Conservation (phyloP, 2,113 vertebrate species). For the Chaetodon trifascialis region DNA sequence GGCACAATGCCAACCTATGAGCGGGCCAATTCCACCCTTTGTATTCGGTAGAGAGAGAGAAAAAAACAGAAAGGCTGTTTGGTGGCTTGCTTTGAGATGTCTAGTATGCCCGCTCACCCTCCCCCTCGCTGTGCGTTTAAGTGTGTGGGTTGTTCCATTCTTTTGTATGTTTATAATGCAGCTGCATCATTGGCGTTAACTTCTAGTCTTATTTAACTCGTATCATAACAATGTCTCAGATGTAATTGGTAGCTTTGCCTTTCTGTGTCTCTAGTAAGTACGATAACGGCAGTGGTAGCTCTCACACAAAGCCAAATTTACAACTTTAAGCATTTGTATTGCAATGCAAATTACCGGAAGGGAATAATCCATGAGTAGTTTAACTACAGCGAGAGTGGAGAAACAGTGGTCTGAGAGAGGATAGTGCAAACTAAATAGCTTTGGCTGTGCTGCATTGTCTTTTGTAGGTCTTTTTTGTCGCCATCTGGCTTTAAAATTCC, state of each 20-base stretch:
- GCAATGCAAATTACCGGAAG: slow-evolving; percentile 2
- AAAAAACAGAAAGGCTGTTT: slow-evolving; percentile 25
- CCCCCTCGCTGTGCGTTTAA: slow-evolving; percentile 11
- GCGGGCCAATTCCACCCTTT: slow-evolving; percentile 59
- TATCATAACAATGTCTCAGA: slow-evolving; percentile 16
- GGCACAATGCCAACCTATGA: slow-evolving; percentile 63
- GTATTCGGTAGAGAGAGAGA: slow-evolving; percentile 29
- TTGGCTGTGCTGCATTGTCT: neutral
- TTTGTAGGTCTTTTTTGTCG: slow-evolving; percentile 1
- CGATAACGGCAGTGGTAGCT: neutral
- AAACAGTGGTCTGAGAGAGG: slow-evolving; percentile 1
- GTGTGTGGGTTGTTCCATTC: slow-evolving; percentile 20
- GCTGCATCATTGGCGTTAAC: neutral
- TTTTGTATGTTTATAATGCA: slow-evolving; percentile 21
- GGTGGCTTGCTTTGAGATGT: slow-evolving; percentile 48
- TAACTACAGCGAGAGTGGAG: neutral
- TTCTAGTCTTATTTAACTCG: slow-evolving; percentile 18
- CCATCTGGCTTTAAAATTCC: slow-evolving; percentile 7
- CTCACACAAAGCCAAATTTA: slow-evolving; percentile 22
- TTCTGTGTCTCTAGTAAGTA: slow-evolving; percentile 18
- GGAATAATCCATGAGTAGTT: slow-evolving; percentile 18
- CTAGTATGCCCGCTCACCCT: slow-evolving; percentile 20
- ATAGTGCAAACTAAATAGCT: neutral
- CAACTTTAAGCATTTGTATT: slow-evolving; percentile 30
- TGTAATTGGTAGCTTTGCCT: slow-evolving; percentile 36